A percentile compares a stretch with the other conserved stretches of the same genome.
These are phyloP conservation scores for Brachynemurus nebulosus DNA, from an alignment of 2,888 invertebrate genomes.

Conservation along the genomic window DNA sequence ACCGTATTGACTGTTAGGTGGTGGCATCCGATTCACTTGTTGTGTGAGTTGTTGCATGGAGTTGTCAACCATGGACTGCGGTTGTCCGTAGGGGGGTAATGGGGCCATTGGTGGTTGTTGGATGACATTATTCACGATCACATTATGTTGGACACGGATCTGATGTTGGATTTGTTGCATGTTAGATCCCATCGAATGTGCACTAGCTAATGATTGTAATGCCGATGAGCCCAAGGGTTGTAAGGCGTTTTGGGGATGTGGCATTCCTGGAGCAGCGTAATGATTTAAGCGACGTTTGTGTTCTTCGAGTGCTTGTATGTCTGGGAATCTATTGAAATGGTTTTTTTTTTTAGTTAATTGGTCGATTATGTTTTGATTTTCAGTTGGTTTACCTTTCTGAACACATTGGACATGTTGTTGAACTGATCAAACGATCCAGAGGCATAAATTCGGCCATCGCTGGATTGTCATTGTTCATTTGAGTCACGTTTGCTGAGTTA, in stretches of 20 bases:
- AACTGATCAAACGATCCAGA: conserved; percentile 27
- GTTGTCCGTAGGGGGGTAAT: conserved; percentile 7
- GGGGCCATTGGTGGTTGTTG: conserved; percentile 5
- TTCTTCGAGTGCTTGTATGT: conserved; percentile 22
- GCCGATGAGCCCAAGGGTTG: background rate
- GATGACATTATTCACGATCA: conserved; percentile 10
- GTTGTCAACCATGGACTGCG: conserved; percentile 25
- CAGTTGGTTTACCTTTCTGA: conserved; percentile 27
- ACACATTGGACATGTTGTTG: conserved; percentile 29
- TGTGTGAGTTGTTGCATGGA: conserved; percentile 36
- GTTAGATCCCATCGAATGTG: background rate
- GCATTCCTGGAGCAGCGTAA: conserved; percentile 8
- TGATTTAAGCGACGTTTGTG: conserved; percentile 23
- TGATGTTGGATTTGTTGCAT: conserved; percentile 6
- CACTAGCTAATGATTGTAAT: background rate
- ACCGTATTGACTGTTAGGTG: background rate
- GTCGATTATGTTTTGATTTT: conserved; percentile 17
- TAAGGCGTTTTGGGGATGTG: conserved; percentile 13
- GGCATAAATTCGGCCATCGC: conserved; percentile 29
- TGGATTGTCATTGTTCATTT: background rate
- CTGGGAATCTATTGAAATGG: conserved; percentile 15
- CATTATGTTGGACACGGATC: conserved; percentile 9
- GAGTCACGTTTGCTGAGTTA: background rate
- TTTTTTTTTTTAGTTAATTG: background rate
- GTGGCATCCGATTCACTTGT: conserved; percentile 22